Percentiles rank a stretch among this genome's conserved stretches.
phyloP scores from a whole-genome alignment of 2,888 invertebrate species.

The Phaedon cochleariae region DNA sequence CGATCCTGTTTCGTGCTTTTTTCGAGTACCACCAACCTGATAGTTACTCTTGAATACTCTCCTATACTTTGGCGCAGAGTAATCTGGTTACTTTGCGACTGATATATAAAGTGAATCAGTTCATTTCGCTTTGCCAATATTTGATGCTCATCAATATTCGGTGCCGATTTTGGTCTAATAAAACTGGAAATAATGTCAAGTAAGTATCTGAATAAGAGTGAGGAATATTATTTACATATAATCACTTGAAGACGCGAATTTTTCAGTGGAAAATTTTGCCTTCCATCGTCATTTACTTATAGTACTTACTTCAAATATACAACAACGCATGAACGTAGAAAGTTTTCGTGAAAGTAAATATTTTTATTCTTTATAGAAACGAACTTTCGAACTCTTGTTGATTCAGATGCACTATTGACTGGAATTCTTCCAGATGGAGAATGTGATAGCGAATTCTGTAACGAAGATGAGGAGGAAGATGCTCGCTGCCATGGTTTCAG shows the following conservation, averaged over 20 bases:
- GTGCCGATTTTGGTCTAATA: neutral
- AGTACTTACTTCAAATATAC: neutral
- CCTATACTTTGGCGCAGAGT: too few species aligned
- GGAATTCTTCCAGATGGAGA: constrained; percentile 4
- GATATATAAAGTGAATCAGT: too few species aligned
- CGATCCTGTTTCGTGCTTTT: too few species aligned
- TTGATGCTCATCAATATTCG: too few species aligned
- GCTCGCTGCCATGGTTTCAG: neutral
- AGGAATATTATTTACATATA: neutral
- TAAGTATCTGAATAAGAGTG: neutral
- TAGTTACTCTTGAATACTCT: too few species aligned
- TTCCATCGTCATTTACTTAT: neutral
- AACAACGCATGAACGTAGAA: neutral
- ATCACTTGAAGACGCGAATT: neutral
- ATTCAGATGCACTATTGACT: constrained; percentile 1
- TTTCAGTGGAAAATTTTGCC: neutral
- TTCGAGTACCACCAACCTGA: too few species aligned
- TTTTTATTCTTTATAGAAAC: constrained; percentile 3
- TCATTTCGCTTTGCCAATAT: too few species aligned
- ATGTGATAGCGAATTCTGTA: neutral
- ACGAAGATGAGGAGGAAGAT: constrained; percentile 1
- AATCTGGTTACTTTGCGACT: too few species aligned
- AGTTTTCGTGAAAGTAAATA: too few species aligned
- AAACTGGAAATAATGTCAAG: constrained; percentile 4
- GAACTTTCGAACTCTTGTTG: neutral